Conservation (phyloP, 2,113 vertebrate genomes). For the Lagopus muta region DNA sequence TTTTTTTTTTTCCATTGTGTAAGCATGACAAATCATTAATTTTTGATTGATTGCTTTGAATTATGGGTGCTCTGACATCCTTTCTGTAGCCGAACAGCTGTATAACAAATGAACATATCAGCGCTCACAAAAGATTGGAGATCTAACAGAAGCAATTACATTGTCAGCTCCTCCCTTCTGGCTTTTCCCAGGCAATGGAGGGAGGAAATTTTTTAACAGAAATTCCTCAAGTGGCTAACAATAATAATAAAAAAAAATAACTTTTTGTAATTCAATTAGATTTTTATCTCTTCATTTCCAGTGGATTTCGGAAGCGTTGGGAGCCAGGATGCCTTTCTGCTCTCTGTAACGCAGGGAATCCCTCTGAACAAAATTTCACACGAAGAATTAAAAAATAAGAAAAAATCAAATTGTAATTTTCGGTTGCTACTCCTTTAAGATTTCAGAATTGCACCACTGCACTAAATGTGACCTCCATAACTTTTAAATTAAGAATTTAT, state of each 20-base stretch:
- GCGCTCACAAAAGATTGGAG: conserved; percentile 80
- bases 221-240: conserved; percentile 80
- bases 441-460: conserved; percentile 79
- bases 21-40: conserved; percentile 84
- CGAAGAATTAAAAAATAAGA: conserved; percentile 57
- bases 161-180: conserved; percentile 75
- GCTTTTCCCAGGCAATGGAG: conserved; percentile 72
- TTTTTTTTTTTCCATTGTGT: conserved; percentile 68
- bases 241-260: conserved; percentile 45
- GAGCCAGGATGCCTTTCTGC: background rate
- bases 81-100: conserved; percentile 82
- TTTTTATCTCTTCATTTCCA: conserved; percentile 72
- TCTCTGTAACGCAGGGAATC: conserved; percentile 37
- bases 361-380: conserved; percentile 72
- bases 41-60: conserved; percentile 85
- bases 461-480: conserved; percentile 87
- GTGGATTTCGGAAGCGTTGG: conserved; percentile 50
- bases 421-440: conserved; percentile 81
- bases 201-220: conserved; percentile 76
- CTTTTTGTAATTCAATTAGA: conserved; percentile 73
- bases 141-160: conserved; percentile 81
- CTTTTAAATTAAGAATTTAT: conserved; percentile 91
- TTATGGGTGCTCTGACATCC: conserved; percentile 80
- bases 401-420: conserved; percentile 57
- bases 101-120: conserved; percentile 84